These are phyloP conservation scores for Malurus splendens DNA, from an alignment of 2,797 vertebrate genomes.

Conservation along the genomic window DNA sequence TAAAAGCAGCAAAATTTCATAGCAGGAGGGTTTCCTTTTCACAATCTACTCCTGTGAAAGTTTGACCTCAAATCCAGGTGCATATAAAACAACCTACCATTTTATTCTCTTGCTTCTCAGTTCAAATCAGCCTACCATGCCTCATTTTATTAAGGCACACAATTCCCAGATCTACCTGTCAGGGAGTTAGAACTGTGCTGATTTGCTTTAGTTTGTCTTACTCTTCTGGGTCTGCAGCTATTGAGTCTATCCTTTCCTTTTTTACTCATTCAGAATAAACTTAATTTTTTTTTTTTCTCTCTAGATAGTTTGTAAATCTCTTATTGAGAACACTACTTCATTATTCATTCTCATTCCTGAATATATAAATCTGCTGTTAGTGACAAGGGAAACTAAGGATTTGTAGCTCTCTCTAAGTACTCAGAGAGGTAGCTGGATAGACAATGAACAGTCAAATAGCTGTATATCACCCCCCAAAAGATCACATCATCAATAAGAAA, in stretches of 20 bases:
- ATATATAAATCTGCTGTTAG: not conserved
- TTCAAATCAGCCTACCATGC: not conserved
- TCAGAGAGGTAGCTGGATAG: not conserved
- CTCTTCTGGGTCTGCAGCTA: not conserved
- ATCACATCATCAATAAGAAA: not conserved
- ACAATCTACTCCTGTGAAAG: rapidly evolving
- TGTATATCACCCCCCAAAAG: not conserved
- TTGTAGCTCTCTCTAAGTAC: not conserved
- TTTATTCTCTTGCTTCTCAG: not conserved
- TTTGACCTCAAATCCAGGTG: not conserved
- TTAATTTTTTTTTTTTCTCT: not conserved
- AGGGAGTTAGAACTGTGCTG: not conserved
- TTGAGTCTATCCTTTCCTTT: not conserved
- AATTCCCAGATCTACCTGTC: not conserved
- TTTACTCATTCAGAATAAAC: not conserved
- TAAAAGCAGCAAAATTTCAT: not conserved
- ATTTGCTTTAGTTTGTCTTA: not conserved
- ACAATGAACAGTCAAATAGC: not conserved
- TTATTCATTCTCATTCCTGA: not conserved
- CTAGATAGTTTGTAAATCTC: not conserved
- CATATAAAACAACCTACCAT: not conserved
- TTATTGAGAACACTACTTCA: not conserved
- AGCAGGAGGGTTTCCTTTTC: not conserved
- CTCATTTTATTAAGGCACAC: not conserved
- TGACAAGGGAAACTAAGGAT: not conserved